Conservation (phyloP, 64 coral and sea anemone genomes). For the Pocillopora damicornis region DNA sequence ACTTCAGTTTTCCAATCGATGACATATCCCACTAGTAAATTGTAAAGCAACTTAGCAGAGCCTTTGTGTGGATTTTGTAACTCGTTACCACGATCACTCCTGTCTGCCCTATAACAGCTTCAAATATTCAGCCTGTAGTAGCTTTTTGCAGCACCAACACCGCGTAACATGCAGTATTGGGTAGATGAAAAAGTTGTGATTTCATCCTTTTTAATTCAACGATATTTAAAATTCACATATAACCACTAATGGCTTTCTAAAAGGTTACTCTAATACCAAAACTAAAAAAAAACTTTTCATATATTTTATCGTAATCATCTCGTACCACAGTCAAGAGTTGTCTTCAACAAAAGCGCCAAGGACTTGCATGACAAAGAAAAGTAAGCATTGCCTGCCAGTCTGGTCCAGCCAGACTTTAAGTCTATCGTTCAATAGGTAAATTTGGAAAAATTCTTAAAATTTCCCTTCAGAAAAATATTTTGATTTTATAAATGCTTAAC, state of each 20-base stretch:
- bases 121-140: background rate
- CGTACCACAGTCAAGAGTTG: too few species aligned
- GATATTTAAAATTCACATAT: background rate
- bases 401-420: too few species aligned
- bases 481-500: background rate
- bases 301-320: too few species aligned
- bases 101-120: background rate
- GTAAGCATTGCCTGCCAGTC: background rate
- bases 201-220: too few species aligned
- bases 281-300: too few species aligned
- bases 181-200: background rate
- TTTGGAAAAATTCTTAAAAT: background rate
- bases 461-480: background rate
- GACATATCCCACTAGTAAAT: background rate
- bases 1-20: background rate
- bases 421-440: background rate
- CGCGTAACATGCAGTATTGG: background rate
- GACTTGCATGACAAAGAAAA: conserved; percentile 55
- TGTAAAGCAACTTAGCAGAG: background rate
- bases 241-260: background rate
- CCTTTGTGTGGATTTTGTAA: background rate
- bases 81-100: background rate
- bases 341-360: too few species aligned
- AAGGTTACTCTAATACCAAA: too few species aligned
- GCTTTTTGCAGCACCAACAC: background rate